A percentile compares a stretch with the other conserved stretches of the same genome.
Conservation (phyloP, 2,113 vertebrate genomes). For the Grantiella picta region DNA sequence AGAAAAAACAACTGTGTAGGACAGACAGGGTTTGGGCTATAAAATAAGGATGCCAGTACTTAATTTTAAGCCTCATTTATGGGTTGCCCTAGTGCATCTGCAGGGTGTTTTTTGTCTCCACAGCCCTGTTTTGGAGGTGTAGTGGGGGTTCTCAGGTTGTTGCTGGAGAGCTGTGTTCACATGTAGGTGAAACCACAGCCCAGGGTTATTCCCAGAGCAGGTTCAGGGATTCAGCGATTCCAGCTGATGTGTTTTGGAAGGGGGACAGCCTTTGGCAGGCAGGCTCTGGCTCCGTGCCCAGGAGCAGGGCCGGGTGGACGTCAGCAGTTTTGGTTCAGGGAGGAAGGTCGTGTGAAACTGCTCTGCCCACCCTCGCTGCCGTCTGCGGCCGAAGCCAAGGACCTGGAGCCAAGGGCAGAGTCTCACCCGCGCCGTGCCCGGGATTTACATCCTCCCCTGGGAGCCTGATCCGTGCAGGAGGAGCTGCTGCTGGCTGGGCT, state of each 20-base stretch:
- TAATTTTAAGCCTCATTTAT: neutral
- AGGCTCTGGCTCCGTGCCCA: neutral
- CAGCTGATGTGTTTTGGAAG: conserved; percentile 37
- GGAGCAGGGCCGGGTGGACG: neutral
- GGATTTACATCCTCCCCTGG: neutral
- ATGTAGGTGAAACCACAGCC: neutral
- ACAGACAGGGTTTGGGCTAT: neutral
- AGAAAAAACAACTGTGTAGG: neutral
- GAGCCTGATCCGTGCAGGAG: neutral
- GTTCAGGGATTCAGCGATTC: conserved; percentile 8
- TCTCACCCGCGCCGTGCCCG: fast-evolving
- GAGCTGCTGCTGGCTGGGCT: neutral
- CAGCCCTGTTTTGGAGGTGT: neutral
- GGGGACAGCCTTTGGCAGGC: conserved; percentile 28
- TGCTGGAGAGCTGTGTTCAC: neutral
- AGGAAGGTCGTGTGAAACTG: conserved; percentile 61
- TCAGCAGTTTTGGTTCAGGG: conserved; percentile 63
- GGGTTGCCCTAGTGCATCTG: neutral
- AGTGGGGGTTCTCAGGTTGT: neutral
- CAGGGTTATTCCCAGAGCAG: neutral
- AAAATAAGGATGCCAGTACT: neutral
- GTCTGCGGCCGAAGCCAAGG: neutral
- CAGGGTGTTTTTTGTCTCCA: neutral
- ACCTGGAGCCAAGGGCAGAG: neutral
- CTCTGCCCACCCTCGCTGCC: neutral